Base-by-base conservation (phyloP, 2,113 vertebrate genomes). In the Oreochromis aureus region DNA sequence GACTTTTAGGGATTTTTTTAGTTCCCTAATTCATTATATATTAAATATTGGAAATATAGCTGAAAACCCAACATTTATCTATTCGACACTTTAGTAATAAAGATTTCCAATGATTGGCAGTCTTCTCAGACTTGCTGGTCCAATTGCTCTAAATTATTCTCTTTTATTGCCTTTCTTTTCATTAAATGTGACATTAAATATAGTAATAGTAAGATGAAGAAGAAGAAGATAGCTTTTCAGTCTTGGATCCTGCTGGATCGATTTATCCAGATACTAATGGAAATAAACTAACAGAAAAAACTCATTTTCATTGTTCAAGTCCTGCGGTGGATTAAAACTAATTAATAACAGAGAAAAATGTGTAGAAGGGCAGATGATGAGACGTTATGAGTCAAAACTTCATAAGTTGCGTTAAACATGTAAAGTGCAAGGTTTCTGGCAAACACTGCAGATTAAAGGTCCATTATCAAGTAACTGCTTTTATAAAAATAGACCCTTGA, bases 241-340 rank as follows among this genome's bases (percentile, higher is more conserved):
- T 36, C 85, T 83, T 2, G 1, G 36, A 18, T 89, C 36, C 44
- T 82, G 66, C 6, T 59, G 48, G 79, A 82, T 91, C 69, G 46
- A 71, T 86, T 90, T 83, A 89, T 89, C 59, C 15, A 22, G 10
- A 54, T 79, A 54, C 78, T 86, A 89, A 82, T 84, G 61, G 44
- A n/a, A 90, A 84, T 78, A 88, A 88, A 89, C 76, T 48, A 36
- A 86, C 79, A 78, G 55, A 44, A 54, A 56, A 58, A 80, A 84
- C 10, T 5, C 87, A 66, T 53, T 73, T 83, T 78, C 71, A 59
- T 85, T 82, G 84, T 30, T 55, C 39, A 41, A 58, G 30, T 76
- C 76, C 61, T 80, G 5, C 7, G 51, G 83, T 59, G 80, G 22
- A 80, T 86, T 73, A 81, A 66, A 85, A 82, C 41, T 4, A 41